Evolutionary conservation across 2,888 invertebrate species (phyloP).

Genomic region (Buathra laborator): DNA sequence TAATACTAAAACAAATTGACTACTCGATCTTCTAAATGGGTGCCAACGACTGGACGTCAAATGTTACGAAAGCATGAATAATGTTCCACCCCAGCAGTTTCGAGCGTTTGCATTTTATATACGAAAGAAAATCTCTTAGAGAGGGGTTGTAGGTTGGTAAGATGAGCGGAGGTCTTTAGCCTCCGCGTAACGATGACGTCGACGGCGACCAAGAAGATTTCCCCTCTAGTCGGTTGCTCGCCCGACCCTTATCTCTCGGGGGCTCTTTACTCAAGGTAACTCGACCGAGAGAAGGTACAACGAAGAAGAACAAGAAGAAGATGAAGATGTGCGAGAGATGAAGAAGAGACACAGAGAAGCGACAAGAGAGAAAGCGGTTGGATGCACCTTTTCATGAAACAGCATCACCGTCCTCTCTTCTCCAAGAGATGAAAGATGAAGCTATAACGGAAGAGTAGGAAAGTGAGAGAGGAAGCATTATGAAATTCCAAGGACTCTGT

Average conservation of each 20-base stretch:
- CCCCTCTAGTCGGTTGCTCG: conserved; percentile 22
- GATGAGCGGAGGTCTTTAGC: conserved; percentile 43
- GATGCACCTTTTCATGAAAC: not conserved
- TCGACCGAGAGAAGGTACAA: conserved; percentile 27
- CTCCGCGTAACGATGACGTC: conserved; percentile 33
- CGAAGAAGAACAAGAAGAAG: not conserved
- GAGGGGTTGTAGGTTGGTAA: not conserved
- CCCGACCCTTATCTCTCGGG: conserved; percentile 41
- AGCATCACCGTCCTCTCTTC: not conserved
- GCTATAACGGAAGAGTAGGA: not conserved
- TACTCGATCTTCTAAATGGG: not conserved
- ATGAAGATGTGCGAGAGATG: conserved; percentile 23
- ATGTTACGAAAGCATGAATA: not conserved
- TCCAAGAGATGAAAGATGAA: not conserved
- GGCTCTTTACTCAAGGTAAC: conserved; percentile 59
- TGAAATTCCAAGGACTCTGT: conserved; percentile 38
- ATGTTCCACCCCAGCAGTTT: conserved; percentile 5
- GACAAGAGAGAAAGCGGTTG: conserved; percentile 18
- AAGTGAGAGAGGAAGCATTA: conserved; percentile 41
- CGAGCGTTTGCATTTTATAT: conserved; percentile 40
- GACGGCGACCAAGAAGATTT: conserved; percentile 37
- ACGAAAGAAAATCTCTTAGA: not conserved
- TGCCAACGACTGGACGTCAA: not conserved
- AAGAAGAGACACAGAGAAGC: conserved; percentile 23
- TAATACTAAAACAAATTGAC: not conserved